A percentile compares a stretch with the other conserved stretches of the same genome.
Conservation (phyloP, 2,797 vertebrate species). For the Lacerta viridis region DNA sequence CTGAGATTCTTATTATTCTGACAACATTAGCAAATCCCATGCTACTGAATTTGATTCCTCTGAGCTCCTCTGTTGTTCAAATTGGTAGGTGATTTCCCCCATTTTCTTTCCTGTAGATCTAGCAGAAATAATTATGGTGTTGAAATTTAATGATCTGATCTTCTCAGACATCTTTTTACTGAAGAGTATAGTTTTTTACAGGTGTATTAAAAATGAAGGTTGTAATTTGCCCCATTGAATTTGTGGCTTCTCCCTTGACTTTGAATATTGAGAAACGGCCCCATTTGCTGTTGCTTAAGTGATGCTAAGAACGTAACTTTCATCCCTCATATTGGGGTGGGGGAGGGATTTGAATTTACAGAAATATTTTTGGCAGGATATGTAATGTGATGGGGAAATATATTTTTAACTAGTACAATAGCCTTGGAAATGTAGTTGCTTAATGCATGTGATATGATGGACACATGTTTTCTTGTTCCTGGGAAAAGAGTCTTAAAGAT, state of each 20-base stretch:
- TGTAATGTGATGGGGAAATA: neutral
- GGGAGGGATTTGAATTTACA: constrained; percentile 7
- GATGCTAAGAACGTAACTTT: neutral
- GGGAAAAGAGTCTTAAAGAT: neutral
- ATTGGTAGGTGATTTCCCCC: constrained; percentile 43
- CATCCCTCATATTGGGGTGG: neutral
- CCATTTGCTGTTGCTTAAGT: constrained; percentile 10
- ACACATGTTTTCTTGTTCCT: neutral
- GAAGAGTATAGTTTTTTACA: constrained; percentile 34
- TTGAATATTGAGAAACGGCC: constrained; percentile 32
- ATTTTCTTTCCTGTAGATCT: neutral
- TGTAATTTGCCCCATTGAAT: constrained; percentile 9
- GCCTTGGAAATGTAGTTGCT: constrained; percentile 9
- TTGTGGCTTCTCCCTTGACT: constrained; percentile 29
- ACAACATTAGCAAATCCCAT: neutral
- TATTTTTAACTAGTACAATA: constrained; percentile 1
- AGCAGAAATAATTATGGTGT: constrained; percentile 18
- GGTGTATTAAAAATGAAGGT: constrained; percentile 37
- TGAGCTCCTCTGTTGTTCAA: constrained; percentile 3
- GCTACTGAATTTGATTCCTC: constrained; percentile 7
- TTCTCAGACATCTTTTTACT: neutral
- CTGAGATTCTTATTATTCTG: neutral
- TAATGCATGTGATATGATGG: neutral
- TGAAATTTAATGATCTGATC: constrained; percentile 36
- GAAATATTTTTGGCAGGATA: constrained; percentile 10